Evolutionary conservation across 2,888 invertebrate species (phyloP).

Genomic region (Drosophila anomelani): DNA sequence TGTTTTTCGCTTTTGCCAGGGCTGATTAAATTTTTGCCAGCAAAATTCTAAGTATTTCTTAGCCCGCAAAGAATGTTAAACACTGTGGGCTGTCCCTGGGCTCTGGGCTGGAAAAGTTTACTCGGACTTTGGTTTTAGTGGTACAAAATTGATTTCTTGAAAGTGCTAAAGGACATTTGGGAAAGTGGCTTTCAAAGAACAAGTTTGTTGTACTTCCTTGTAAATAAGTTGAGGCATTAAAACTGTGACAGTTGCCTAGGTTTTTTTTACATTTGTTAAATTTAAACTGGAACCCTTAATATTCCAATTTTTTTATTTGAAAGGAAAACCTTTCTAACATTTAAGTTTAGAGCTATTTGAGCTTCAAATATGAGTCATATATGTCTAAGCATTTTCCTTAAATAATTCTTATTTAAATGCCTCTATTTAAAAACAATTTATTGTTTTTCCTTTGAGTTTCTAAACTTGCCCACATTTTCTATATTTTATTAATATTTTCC

Average conservation of each 20-base stretch:
- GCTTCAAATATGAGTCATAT: no score
- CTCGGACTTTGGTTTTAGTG: slow-evolving; percentile 11
- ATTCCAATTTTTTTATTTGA: background rate
- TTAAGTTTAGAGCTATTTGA: no score
- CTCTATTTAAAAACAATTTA: no score
- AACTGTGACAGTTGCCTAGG: background rate
- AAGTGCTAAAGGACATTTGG: slow-evolving; percentile 6
- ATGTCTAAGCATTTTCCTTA: no score
- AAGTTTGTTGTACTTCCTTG: background rate
- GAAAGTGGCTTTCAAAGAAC: background rate
- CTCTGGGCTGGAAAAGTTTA: background rate
- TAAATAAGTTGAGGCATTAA: background rate
- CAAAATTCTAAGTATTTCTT: slow-evolving; percentile 19
- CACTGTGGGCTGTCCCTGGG: background rate
- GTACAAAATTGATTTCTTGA: slow-evolving; percentile 6
- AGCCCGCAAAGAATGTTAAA: slow-evolving; percentile 20
- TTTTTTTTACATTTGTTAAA: background rate
- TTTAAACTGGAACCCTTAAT: background rate
- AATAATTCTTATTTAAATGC: no score
- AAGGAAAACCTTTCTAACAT: no score
- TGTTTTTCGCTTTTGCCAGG: slow-evolving; percentile 19
- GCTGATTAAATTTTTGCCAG: slow-evolving; percentile 32
- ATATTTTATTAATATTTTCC: no score
- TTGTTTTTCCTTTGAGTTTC: no score
- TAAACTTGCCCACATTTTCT: no score